These are phyloP conservation scores for Eufriesea mexicana DNA, from an alignment of 1,140 invertebrate species.

Conservation along the genomic window DNA sequence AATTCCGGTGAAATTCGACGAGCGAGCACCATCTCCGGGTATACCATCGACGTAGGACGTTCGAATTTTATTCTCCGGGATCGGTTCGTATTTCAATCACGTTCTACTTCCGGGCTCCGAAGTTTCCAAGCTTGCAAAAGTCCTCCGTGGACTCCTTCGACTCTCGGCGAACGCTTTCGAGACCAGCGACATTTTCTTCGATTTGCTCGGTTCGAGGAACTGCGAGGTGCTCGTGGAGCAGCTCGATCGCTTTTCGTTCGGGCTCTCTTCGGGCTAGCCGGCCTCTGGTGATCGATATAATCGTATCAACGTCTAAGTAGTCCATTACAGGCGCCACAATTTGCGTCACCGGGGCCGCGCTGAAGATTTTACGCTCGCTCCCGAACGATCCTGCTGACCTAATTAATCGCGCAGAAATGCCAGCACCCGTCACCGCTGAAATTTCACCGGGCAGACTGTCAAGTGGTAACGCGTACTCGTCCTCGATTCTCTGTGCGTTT, in stretches of 20 bases:
- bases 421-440: constrained; percentile 14
- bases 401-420: constrained; percentile 36
- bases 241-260: neutral
- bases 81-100: neutral
- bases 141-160: neutral
- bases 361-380: constrained; percentile 30
- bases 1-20: too few relatives aligned
- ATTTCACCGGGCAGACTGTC: constrained; percentile 16
- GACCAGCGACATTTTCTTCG: neutral
- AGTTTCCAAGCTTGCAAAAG: neutral
- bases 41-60: neutral
- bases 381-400: constrained; percentile 32
- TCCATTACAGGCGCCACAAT: constrained; percentile 36
- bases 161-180: neutral
- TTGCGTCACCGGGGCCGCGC: constrained; percentile 30
- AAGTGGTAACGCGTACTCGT: neutral
- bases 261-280: neutral
- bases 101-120: neutral
- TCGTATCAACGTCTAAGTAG: constrained; percentile 48
- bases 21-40: too few relatives aligned
- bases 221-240: accelerated
- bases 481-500: constrained; percentile 14
- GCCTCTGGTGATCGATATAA: constrained; percentile 23
- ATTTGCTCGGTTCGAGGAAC: too few relatives aligned
- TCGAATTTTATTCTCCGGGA: neutral